Conservation (phyloP, 2,888 invertebrate genomes). For the Oscheius sp. region DNA sequence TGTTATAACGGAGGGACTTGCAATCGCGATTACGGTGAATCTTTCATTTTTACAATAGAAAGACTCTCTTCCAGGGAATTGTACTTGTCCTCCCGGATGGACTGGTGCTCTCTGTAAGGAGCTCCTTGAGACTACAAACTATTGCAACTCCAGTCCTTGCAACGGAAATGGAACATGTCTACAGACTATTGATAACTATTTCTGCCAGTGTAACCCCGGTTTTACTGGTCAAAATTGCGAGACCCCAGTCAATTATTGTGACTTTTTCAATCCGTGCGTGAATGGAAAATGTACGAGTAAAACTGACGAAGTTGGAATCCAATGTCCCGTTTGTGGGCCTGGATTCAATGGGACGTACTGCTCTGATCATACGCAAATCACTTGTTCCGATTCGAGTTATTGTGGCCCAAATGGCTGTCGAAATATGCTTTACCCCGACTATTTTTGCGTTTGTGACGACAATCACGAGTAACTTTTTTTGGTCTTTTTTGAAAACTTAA, state of each 20-base stretch:
- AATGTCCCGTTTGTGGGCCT: not conserved
- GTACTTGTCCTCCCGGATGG: slow-evolving; percentile 5
- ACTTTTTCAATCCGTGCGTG: not conserved
- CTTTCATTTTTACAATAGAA: too few relatives aligned
- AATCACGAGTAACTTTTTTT: not conserved
- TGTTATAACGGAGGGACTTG: slow-evolving; percentile 5
- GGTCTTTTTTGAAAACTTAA: not conserved
- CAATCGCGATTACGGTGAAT: not conserved
- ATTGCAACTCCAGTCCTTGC: not conserved
- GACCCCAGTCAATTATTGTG: not conserved
- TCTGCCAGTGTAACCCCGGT: slow-evolving; percentile 8
- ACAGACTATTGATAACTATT: not conserved
- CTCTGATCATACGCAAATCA: not conserved
- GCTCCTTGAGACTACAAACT: not conserved
- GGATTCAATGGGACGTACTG: not conserved
- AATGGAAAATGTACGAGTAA: not conserved
- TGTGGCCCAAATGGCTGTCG: not conserved
- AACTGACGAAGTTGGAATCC: not conserved
- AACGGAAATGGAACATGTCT: not conserved
- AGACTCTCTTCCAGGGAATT: not conserved
- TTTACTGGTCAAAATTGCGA: not conserved
- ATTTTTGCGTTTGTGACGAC: not conserved
- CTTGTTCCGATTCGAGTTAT: not conserved
- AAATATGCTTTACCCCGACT: not conserved
- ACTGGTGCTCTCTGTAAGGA: not conserved